phyloP scores from a whole-genome alignment of 1,140 invertebrate species.

The Drosophila lowei region DNA sequence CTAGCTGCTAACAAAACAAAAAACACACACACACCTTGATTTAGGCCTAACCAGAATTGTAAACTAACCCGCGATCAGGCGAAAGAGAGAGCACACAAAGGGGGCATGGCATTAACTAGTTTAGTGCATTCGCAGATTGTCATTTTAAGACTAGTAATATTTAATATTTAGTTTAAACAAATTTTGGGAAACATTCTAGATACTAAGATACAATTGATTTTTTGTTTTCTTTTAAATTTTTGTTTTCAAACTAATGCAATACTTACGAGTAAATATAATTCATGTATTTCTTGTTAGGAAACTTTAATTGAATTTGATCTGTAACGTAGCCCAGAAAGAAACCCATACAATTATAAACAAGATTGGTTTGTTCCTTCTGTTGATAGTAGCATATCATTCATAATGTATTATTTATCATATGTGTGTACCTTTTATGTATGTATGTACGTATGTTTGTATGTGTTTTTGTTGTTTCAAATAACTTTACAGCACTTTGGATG shows the following conservation, averaged over 20 bases:
- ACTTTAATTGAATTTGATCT: slow-evolving; percentile 20
- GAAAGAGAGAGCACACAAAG: slow-evolving; percentile 25
- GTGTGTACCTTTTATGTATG: slow-evolving; percentile 14
- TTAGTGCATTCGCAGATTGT: slow-evolving; percentile 62
- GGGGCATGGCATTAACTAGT: slow-evolving; percentile 45
- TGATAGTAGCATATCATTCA: not conserved
- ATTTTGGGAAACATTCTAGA: slow-evolving; percentile 57
- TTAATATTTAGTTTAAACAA: slow-evolving; percentile 57
- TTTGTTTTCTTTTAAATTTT: slow-evolving; percentile 44
- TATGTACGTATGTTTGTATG: slow-evolving; percentile 9
- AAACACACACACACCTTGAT: slow-evolving; percentile 45
- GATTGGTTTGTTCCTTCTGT: not conserved
- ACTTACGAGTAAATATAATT: slow-evolving; percentile 36
- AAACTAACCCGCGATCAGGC: slow-evolving; percentile 45
- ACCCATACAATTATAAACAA: not conserved
- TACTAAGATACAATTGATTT: slow-evolving; percentile 66
- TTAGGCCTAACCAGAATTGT: slow-evolving; percentile 48
- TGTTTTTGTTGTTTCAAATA: slow-evolving; percentile 43
- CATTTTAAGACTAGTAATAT: slow-evolving; percentile 65
- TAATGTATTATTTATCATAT: slow-evolving; percentile 29
- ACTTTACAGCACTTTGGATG: slow-evolving; percentile 46
- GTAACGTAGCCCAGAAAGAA: too few species aligned
- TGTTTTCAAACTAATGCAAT: slow-evolving; percentile 66
- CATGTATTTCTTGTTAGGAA: slow-evolving; percentile 51
- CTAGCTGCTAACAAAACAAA: slow-evolving; percentile 56